These are phyloP conservation scores for Eilema sororculum DNA, from an alignment of 2,888 invertebrate genomes.

Conservation along the genomic window DNA sequence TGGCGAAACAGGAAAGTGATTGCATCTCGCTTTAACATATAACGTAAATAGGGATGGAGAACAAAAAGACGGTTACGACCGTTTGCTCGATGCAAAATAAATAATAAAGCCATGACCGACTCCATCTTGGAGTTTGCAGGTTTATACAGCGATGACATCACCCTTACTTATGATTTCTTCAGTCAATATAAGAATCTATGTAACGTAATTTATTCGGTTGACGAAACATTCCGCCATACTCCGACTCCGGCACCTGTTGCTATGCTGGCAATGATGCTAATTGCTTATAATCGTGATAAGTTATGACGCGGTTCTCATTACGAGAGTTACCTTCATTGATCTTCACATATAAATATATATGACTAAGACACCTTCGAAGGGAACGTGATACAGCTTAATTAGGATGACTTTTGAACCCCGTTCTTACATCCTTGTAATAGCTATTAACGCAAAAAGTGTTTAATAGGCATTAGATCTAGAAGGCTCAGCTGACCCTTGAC, in stretches of 20 bases:
- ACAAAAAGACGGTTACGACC: conserved; percentile 79
- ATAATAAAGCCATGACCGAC: conserved; percentile 76
- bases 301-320: conserved; percentile 28
- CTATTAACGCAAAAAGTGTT: background rate
- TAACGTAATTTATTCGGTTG: conserved; percentile 63
- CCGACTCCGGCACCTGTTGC: conserved; percentile 59
- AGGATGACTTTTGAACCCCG: conserved; percentile 16
- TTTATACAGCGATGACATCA: conserved; percentile 80
- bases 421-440: background rate
- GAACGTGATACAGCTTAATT: conserved; percentile 8
- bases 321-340: conserved; percentile 24
- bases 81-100: conserved; percentile 80
- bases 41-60: conserved; percentile 69
- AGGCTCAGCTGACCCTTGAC: conserved; percentile 53
- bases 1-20: conserved; percentile 70
- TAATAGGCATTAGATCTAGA: conserved; percentile 8
- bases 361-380: conserved; percentile 17
- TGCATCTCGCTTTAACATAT: conserved; percentile 62
- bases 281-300: conserved; percentile 50
- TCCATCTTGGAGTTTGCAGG: conserved; percentile 71
- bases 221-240: conserved; percentile 57
- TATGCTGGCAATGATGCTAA: conserved; percentile 53
- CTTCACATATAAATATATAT: conserved; percentile 16
- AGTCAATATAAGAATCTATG: conserved; percentile 72
- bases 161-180: conserved; percentile 81